phyloP scores from a whole-genome alignment of 2,113 vertebrate genomes.

The Sialia sialis region DNA sequence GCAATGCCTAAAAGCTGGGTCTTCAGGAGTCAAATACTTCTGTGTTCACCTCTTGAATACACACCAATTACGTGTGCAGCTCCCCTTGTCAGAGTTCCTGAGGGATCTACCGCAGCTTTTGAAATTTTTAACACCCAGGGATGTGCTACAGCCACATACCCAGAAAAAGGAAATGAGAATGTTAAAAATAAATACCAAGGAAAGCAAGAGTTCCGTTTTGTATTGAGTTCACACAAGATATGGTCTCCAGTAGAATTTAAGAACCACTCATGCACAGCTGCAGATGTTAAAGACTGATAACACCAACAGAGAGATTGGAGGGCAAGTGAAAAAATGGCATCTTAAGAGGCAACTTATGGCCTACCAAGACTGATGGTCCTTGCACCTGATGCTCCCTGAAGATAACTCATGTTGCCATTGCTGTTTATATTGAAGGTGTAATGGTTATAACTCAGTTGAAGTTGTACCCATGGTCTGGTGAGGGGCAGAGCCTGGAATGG shows the following conservation, averaged over 20 bases:
- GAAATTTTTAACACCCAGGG: background rate
- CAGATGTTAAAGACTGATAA: background rate
- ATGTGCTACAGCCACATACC: background rate
- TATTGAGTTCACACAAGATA: background rate
- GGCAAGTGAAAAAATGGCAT: background rate
- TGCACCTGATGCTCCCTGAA: background rate
- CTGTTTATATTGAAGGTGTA: background rate
- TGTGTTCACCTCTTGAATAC: fast-evolving
- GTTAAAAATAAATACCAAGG: background rate
- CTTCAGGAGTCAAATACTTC: background rate
- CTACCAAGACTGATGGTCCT: background rate
- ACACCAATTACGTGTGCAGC: background rate
- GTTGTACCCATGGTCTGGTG: background rate
- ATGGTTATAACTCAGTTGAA: background rate
- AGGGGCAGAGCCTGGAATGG: background rate
- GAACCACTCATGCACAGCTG: background rate
- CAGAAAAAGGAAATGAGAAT: background rate
- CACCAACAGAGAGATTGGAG: background rate
- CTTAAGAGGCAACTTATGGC: background rate
- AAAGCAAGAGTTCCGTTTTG: background rate
- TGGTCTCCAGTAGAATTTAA: background rate
- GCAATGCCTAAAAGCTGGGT: background rate
- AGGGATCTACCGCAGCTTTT: background rate
- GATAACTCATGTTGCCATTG: background rate
- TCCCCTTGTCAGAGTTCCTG: background rate